These are phyloP conservation scores for Thomomys bottae DNA, from an alignment of 2,113 vertebrate genomes.

Conservation along the genomic window DNA sequence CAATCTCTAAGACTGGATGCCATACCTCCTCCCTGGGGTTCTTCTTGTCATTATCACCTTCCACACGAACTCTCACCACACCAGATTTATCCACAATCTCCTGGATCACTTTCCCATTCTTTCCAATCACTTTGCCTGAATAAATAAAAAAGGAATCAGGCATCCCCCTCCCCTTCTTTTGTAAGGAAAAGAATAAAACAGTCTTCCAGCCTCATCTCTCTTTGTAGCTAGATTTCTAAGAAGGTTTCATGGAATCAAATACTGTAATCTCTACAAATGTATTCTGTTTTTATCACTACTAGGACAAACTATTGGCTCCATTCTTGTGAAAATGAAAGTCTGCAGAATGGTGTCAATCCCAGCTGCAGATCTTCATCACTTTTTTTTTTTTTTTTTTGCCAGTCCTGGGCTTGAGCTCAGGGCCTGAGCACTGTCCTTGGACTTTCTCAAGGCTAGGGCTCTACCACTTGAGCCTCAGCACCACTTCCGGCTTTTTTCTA, in stretches of 20 bases:
- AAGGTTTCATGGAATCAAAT: constrained; percentile 43
- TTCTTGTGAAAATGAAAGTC: background rate
- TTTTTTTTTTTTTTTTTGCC: no score
- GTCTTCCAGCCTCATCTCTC: background rate
- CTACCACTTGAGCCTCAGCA: no score
- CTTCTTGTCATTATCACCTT: constrained; percentile 95
- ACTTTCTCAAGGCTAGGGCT: no score
- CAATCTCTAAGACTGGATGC: constrained; percentile 41
- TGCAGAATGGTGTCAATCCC: background rate
- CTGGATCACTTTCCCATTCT: constrained; percentile 95
- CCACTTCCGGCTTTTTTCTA: no score
- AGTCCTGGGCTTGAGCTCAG: no score
- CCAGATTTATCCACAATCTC: constrained; percentile 97
- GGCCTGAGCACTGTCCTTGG: no score
- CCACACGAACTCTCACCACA: constrained; percentile 94
- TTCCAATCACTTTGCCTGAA: constrained; percentile 95
- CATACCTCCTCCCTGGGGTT: constrained; percentile 92
- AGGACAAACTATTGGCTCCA: background rate
- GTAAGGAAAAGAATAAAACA: background rate
- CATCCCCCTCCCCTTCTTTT: background rate
- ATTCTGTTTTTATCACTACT: constrained; percentile 18
- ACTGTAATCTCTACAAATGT: background rate
- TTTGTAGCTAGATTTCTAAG: background rate
- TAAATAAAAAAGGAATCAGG: constrained; percentile 29
- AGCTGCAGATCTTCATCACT: background rate